Evolutionary conservation across 2,888 invertebrate species (phyloP).

Genomic region (Poecilus cupreus): DNA sequence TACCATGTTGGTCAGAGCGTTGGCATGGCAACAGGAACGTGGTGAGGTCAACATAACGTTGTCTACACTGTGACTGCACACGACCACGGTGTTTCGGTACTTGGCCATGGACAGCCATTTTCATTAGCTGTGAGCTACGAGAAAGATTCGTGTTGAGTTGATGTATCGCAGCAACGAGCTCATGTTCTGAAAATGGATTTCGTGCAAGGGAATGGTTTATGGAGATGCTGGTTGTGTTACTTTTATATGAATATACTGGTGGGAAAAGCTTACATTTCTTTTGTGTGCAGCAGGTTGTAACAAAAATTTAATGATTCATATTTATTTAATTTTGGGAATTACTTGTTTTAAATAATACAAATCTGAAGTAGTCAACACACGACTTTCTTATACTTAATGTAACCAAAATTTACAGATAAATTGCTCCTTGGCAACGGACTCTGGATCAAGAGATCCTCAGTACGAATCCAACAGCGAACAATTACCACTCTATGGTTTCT

Average conservation of each 20-base stretch:
- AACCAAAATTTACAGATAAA: too few relatives aligned
- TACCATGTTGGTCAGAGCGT: constrained; percentile 35
- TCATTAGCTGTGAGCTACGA: constrained; percentile 26
- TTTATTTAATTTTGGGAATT: too few relatives aligned
- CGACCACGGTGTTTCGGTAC: neutral
- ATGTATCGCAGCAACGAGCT: constrained; percentile 31
- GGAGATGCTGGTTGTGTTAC: neutral
- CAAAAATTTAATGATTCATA: too few relatives aligned
- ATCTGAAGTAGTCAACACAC: too few relatives aligned
- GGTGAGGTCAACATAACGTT: neutral
- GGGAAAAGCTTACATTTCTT: neutral
- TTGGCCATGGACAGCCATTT: neutral
- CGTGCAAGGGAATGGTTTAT: neutral
- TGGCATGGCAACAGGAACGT: neutral
- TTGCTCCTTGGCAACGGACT: too few relatives aligned
- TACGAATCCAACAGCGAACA: too few relatives aligned
- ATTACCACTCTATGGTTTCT: too few relatives aligned
- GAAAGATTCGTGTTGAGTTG: constrained; percentile 13
- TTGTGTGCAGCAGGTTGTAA: neutral
- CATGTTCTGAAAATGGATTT: neutral
- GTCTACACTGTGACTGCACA: neutral
- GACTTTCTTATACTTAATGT: too few relatives aligned
- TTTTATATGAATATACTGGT: neutral
- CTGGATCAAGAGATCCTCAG: too few relatives aligned
- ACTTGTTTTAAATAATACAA: too few relatives aligned